Evolutionary conservation across 2,888 invertebrate genomes (phyloP), one percentile per base, ranked within the genome.

Genomic region (Rotaria socialis): DNA sequence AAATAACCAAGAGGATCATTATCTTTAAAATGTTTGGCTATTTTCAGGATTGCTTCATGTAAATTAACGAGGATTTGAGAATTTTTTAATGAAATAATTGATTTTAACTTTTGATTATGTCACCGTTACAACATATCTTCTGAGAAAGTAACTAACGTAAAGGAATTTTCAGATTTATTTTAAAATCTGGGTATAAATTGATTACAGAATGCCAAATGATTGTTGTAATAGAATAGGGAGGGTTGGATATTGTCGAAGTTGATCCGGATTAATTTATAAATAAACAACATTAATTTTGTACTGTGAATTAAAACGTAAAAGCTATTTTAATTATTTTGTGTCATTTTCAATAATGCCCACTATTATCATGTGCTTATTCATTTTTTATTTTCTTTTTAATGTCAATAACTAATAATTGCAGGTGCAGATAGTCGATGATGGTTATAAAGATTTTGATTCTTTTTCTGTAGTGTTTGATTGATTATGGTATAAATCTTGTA

Each of bases 1-100:
- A 94, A 85, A 93, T 93, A 88, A 43, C n/a, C 16, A 92, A 95
- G 95, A 60, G 96, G 95, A 92, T 97, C 97, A 75, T 96, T 93
- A 87, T 96, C 95, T 88, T 97, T 94, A 92, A 99, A 99, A 92
- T 99, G 97, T 52, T 97, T 93, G 43, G 96, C 96, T 88, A 95
- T 94, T 92, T 96, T 97, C 86, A 97, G 92, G 89, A 98, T 96
- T 55, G 97, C 95, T 92, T 99, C 97, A 88, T 97, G 93, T 86
- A 99, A 93, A 92, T 98, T 97, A 27, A 99, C 97, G 88, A 99
- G 93, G 89, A 98, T 94, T 93, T 80, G 80, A 47, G 80, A 47
- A 22, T 43, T 80, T 47, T 43, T 80, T 27, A 19, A 16, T 67
- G 67, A 35, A 2, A 16, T 8, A 19, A 4, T 5, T 16, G 67